Evolutionary conservation across 2,113 vertebrate species (phyloP).

Genomic region (Clupea harengus): DNA sequence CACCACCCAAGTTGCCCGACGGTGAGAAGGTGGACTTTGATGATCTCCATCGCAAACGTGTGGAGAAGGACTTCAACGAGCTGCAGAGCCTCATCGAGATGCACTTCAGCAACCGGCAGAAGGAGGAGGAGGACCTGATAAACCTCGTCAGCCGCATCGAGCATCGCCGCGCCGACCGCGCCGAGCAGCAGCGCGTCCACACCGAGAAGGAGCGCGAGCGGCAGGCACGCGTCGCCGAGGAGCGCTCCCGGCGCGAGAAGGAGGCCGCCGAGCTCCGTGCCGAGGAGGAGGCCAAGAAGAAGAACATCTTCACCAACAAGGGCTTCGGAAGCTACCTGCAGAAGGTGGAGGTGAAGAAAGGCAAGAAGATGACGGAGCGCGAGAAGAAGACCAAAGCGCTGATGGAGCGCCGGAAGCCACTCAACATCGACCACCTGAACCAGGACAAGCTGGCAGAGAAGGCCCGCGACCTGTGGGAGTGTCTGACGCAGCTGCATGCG

Average conservation of each 20-base stretch:
- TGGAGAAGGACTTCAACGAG: constrained; percentile 93
- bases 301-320: constrained; percentile 88
- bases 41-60: constrained; percentile 90
- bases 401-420: constrained; percentile 70
- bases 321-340: constrained; percentile 73
- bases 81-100: constrained; percentile 88
- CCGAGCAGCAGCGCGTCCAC: constrained; percentile 88
- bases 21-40: constrained; percentile 96
- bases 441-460: constrained; percentile 82
- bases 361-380: constrained; percentile 74
- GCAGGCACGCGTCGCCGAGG: constrained; percentile 82
- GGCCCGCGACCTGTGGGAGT: constrained; percentile 87
- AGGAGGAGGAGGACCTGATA: constrained; percentile 93
- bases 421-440: constrained; percentile 77
- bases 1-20: constrained; percentile 91
- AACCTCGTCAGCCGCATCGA: constrained; percentile 88
- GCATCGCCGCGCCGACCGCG: constrained; percentile 81
- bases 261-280: constrained; percentile 83
- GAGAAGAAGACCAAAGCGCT: constrained; percentile 78
- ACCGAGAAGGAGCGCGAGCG: constrained; percentile 85
- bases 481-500: constrained; percentile 81
- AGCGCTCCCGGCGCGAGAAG: constrained; percentile 84
- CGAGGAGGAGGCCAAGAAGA: constrained; percentile 91
- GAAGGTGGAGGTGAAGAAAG: constrained; percentile 75
- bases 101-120: constrained; percentile 91